Conservation (phyloP, 1,140 invertebrate genomes). For the Agrypnia vestita region DNA sequence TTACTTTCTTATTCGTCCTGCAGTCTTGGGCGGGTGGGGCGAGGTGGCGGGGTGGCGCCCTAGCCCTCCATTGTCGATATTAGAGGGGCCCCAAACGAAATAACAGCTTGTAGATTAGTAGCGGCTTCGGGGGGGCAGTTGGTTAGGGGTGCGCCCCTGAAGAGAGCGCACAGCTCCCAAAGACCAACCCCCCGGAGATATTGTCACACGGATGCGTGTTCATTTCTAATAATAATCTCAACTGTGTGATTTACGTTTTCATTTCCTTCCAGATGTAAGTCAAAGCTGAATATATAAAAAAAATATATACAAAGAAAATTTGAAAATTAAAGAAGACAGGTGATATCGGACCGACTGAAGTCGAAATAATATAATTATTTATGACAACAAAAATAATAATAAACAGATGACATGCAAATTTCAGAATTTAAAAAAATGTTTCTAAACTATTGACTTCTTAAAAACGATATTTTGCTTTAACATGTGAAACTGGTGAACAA, state of each 20-base stretch:
- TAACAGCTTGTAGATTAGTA: conserved; percentile 58
- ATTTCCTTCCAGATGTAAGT: neutral
- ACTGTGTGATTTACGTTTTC: conserved; percentile 32
- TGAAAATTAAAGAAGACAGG: too few relatives aligned
- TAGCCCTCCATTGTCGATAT: conserved; percentile 56
- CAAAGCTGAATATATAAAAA: too few relatives aligned
- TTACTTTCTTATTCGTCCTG: conserved; percentile 37
- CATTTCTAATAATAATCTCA: conserved; percentile 45
- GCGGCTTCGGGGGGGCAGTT: conserved; percentile 36
- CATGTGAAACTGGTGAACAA: too few relatives aligned
- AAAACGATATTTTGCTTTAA: too few relatives aligned
- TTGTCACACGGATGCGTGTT: conserved; percentile 33
- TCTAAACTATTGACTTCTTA: too few relatives aligned
- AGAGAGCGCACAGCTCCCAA: neutral
- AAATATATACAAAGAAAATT: too few relatives aligned
- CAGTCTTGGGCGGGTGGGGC: too few relatives aligned
- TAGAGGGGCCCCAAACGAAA: conserved; percentile 56
- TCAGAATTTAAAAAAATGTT: too few relatives aligned
- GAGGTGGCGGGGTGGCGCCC: conserved; percentile 4
- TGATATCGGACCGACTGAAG: too few relatives aligned
- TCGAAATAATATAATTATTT: too few relatives aligned
- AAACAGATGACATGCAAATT: too few relatives aligned
- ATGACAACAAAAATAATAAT: too few relatives aligned
- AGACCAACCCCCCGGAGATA: neutral
- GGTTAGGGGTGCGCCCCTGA: neutral